Evolutionary conservation across 2,888 invertebrate species (phyloP), one percentile per base, ranked within the genome.

Genomic region (Metalampra italica): DNA sequence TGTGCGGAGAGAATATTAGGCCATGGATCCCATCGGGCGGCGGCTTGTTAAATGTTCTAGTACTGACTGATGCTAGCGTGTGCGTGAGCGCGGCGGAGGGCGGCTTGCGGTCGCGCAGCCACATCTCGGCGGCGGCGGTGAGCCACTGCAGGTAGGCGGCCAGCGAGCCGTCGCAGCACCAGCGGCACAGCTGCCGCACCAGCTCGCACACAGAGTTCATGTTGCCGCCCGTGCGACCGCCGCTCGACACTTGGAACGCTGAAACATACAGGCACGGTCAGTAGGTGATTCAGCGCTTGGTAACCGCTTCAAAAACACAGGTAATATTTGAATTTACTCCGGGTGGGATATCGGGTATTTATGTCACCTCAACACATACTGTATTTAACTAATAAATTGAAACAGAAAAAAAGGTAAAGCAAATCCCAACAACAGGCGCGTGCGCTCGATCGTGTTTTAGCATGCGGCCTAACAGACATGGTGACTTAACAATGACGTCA

Each of bases 111-210:
- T 88, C 64, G 37, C 59, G 89, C 71, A 56, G 89, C 90, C 65
- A 89, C 73, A 49, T 80, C 73, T 44, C 93, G 89, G 60, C 92
- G 84, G 65, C 90, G 39, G 53, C 88, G 52, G 90, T 87, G 46
- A 96, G 86, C 97, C 97, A 97, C 50, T 92, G 90, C 46, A 96
- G 80, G 65, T 95, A 91, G 7, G 94, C 92, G 46, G 87, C 86
- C 53, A 94, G 88, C 40, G 94, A 90, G 60, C 93, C 92, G 45
- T 84, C 81, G 7, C 93, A 91, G 62, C 92, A 78, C 57, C 72
- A 69, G 59, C 91, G 93, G 62, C 96, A 96, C 52, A 97, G 90
- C 76, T 95, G 94, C 63, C 94, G 95, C 49, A 96, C 90, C 50
- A 96, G 88, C 79, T 95, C 95, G 63, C 97, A 95, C 29, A 96